A percentile compares a stretch with the other conserved stretches of the same genome.
Evolutionary conservation across 2,797 vertebrate genomes (phyloP).

Genomic region (Gouania willdenowi): DNA sequence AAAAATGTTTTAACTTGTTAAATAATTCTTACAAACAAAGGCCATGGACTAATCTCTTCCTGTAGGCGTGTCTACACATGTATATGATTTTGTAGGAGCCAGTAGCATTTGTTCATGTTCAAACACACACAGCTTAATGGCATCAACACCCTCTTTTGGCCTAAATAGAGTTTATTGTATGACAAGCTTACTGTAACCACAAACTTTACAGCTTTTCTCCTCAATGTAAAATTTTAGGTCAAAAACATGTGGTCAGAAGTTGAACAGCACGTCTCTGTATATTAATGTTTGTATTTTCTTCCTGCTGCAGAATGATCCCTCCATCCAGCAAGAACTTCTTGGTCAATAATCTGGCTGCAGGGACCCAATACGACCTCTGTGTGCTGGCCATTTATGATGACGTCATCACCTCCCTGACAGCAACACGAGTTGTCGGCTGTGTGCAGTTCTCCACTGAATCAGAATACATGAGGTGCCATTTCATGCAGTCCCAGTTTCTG

Average conservation of each 20-base stretch:
- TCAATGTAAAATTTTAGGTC: too few species aligned
- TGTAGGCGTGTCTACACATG: conserved; percentile 10
- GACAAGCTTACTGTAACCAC: too few species aligned
- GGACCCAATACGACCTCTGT: conserved; percentile 91
- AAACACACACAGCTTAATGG: too few species aligned
- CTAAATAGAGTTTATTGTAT: too few species aligned
- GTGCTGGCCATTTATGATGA: conserved; percentile 97
- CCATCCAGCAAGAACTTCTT: conserved; percentile 97
- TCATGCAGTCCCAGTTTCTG: conserved; percentile 98
- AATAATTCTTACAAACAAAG: too few species aligned
- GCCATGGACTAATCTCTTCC: too few species aligned
- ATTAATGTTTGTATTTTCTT: background rate
- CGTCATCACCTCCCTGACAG: conserved; percentile 92
- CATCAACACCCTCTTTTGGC: too few species aligned
- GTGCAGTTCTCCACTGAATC: conserved; percentile 95
- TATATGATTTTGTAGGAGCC: conserved; percentile 17
- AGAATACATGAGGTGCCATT: conserved; percentile 95
- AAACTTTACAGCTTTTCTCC: too few species aligned
- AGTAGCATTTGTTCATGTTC: conserved; percentile 15
- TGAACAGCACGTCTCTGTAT: too few species aligned
- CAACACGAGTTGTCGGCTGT: conserved; percentile 93
- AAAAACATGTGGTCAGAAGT: too few species aligned
- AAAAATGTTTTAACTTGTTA: too few species aligned
- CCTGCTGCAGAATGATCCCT: conserved; percentile 88
- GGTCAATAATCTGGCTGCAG: conserved; percentile 94